Percentiles rank a stretch among this genome's conserved stretches.
These are phyloP conservation scores for Timandra comae DNA, from an alignment of 2,888 invertebrate species.

Conservation along the genomic window DNA sequence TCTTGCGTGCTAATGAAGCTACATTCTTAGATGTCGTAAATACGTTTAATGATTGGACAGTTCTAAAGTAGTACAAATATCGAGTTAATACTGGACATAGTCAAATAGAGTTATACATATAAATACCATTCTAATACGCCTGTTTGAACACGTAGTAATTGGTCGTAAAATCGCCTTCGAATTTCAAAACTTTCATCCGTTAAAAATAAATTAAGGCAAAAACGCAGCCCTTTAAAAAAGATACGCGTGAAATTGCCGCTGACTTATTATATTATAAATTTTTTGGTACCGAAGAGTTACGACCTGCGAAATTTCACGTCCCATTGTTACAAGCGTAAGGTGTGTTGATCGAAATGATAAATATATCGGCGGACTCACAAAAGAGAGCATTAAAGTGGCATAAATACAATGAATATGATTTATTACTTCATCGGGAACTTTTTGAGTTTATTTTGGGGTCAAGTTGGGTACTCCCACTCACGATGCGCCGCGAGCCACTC, in stretches of 20 bases:
- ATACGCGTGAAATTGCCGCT: conserved; percentile 15
- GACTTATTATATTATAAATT: conserved; percentile 13
- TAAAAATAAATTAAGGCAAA: conserved; percentile 2
- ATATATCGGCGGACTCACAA: conserved; percentile 43
- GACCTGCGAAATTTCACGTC: conserved; percentile 20
- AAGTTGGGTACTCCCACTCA: conserved; percentile 59
- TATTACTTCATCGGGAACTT: conserved; percentile 61
- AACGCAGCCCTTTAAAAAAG: conserved; percentile 1
- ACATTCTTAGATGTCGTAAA: conserved; percentile 28
- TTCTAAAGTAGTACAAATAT: conserved; percentile 11
- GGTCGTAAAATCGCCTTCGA: too few relatives aligned
- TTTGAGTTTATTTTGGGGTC: conserved; percentile 60
- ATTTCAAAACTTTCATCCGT: background rate
- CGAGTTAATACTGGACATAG: too few relatives aligned
- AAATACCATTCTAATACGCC: too few relatives aligned
- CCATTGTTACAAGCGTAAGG: conserved; percentile 31
- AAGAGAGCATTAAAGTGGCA: conserved; percentile 48
- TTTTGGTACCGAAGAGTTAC: conserved; percentile 12
- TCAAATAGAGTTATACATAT: too few relatives aligned
- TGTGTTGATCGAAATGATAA: conserved; percentile 49
- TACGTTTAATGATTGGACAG: conserved; percentile 8
- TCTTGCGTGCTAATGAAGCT: conserved; percentile 52
- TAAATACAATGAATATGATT: conserved; percentile 64
- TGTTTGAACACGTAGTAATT: too few relatives aligned
- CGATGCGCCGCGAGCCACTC: conserved; percentile 61